Conservation (phyloP, 2,797 vertebrate species). For the Micromesistius poutassou region DNA sequence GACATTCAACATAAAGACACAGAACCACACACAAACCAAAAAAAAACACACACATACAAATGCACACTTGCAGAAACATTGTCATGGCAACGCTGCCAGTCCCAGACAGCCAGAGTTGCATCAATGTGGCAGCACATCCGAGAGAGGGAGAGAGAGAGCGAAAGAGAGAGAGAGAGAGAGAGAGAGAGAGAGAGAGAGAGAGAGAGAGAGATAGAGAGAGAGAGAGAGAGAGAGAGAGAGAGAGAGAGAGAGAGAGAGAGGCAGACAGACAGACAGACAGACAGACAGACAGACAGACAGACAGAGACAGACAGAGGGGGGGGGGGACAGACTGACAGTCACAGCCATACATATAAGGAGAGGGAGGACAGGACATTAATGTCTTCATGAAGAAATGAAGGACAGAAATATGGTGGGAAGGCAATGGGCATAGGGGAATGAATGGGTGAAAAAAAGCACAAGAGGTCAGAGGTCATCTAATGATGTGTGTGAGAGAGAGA, state of each 20-base stretch:
- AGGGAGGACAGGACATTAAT: not conserved
- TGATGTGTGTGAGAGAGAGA: not conserved
- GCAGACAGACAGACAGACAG: slow-evolving; percentile 4
- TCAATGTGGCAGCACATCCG: slow-evolving; percentile 48
- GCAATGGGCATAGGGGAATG: not conserved
- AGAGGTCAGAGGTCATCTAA: not conserved
- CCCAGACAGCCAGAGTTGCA: slow-evolving; percentile 44
- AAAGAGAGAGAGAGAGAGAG: slow-evolving; percentile 16
- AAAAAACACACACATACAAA: slow-evolving; percentile 1
- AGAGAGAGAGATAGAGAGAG: slow-evolving; percentile 17
- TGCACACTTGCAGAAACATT: slow-evolving; percentile 31
- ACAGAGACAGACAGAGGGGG: slow-evolving; percentile 1
- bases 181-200: slow-evolving; percentile 15
- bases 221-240: slow-evolving; percentile 17
- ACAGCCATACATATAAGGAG: not conserved
- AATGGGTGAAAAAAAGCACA: not conserved
- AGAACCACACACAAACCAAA: slow-evolving; percentile 10
- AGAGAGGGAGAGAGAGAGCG: slow-evolving; percentile 12
- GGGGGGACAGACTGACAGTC: slow-evolving; percentile 9
- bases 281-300: slow-evolving; percentile 34
- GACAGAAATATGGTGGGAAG: not conserved
- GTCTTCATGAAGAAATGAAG: not conserved
- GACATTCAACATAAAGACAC: slow-evolving; percentile 1
- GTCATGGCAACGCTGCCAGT: slow-evolving; percentile 58
- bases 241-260: not conserved